Evolutionary conservation across 1,140 invertebrate genomes (phyloP), one percentile per base, ranked within the genome.

Genomic region (Branchinecta lynchi): DNA sequence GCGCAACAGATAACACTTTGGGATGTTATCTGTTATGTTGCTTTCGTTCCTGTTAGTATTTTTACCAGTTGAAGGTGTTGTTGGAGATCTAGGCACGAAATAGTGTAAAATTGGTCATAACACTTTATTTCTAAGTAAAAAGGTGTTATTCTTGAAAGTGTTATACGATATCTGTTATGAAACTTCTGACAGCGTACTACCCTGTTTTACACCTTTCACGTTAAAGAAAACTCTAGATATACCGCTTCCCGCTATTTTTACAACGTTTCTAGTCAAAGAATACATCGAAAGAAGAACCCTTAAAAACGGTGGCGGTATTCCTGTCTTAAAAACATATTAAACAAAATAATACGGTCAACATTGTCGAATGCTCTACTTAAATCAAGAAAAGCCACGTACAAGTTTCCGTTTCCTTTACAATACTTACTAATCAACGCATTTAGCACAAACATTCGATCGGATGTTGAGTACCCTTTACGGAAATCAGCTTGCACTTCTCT

Each of bases 221-320:
- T 51, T 51, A 51, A 51, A 51, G n/a, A 51, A 51, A 51, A 51
- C 46, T 51, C 46, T 51, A 51, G 46, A 51, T 51, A 51, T 51
- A 51, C 46, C n/a, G 46, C 46, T 51, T 51, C 46, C 46, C n/a
- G 46, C 46, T 51, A 51, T 51, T n/a, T 51, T 51, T 51, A 51
- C 46, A 9, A 51, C 46, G n/a, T 51, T 51, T 51, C 46, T 51
- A n/a, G 46, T 51, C 46, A 51, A 51, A 51, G 9, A 51, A 51
- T 51, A 51, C 46, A 51, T 51, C 46, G 46, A 51, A 51, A 51
- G 46, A 51, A 51, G 46, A 51, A 51, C 46, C 46, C 46, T 51
- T 51, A 51, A 51, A 51, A 51, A 51, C 9, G 46, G 46, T 51
- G 46, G 46, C 46, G 46, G 46, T 9, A 51, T 51, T 51, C 46